Evolutionary conservation across 2,888 invertebrate species (phyloP).

Genomic region (Acanthosepion esculentum): DNA sequence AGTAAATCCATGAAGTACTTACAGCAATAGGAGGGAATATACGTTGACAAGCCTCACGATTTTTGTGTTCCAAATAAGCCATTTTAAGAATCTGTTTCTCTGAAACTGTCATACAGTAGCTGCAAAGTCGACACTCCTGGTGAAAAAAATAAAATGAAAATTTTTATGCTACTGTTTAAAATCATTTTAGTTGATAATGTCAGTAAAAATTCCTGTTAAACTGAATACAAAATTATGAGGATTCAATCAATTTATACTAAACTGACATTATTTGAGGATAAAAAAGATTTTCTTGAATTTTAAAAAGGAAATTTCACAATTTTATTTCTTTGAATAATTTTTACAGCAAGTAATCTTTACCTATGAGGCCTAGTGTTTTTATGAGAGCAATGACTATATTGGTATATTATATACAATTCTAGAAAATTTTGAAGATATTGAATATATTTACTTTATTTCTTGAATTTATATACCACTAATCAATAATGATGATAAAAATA

Average conservation of each 20-base stretch:
- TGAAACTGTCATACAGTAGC: slow-evolving; percentile 82
- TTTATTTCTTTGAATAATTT: too few relatives aligned
- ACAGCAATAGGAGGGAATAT: slow-evolving; percentile 82
- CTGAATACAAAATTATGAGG: too few relatives aligned
- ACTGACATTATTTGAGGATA: not conserved
- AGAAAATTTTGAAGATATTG: too few relatives aligned
- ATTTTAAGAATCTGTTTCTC: slow-evolving; percentile 79
- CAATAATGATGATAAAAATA: too few relatives aligned
- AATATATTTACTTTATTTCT: too few relatives aligned
- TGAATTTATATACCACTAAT: too few relatives aligned
- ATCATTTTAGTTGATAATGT: too few relatives aligned
- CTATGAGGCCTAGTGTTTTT: too few relatives aligned
- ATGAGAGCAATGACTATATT: too few relatives aligned
- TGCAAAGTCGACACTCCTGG: slow-evolving; percentile 84
- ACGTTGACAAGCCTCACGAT: slow-evolving; percentile 86
- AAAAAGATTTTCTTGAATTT: not conserved
- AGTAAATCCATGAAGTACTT: slow-evolving; percentile 49
- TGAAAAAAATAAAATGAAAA: slow-evolving; percentile 44
- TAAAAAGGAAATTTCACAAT: not conserved
- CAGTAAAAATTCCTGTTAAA: too few relatives aligned
- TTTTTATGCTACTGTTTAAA: not conserved
- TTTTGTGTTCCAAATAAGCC: slow-evolving; percentile 87
- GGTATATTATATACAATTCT: too few relatives aligned
- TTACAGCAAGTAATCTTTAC: not conserved
- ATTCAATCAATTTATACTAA: not conserved